These are phyloP conservation scores for Pinctada fucata DNA, from an alignment of 2,888 invertebrate genomes.

Conservation along the genomic window DNA sequence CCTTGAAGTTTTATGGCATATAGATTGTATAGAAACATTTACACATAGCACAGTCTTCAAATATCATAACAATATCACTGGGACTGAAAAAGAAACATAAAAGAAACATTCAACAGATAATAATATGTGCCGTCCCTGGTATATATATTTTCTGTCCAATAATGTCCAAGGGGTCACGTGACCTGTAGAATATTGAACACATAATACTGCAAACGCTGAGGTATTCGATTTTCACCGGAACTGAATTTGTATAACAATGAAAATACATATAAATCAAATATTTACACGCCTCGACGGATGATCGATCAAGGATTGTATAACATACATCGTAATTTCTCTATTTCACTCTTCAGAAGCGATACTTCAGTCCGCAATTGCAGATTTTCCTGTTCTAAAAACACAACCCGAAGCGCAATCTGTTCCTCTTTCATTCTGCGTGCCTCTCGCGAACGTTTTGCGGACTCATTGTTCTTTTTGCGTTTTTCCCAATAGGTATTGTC, in stretches of 20 bases:
- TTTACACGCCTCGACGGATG: not conserved
- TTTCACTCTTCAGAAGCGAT: constrained; percentile 70
- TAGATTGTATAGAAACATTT: too few relatives aligned
- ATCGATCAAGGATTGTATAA: constrained; percentile 65
- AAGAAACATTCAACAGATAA: too few relatives aligned
- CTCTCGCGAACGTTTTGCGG: constrained; percentile 77
- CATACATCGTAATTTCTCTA: constrained; percentile 72
- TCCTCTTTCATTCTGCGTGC: constrained; percentile 75
- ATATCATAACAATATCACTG: too few relatives aligned
- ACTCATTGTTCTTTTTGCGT: constrained; percentile 77
- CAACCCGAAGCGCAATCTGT: constrained; percentile 71
- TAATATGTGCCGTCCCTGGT: too few relatives aligned
- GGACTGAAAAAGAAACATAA: too few relatives aligned
- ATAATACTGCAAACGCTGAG: not conserved
- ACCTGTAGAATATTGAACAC: not conserved
- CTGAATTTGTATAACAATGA: not conserved
- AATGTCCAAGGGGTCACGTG: too few relatives aligned
- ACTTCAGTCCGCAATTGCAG: constrained; percentile 74
- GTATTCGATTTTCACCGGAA: not conserved
- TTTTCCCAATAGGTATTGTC: constrained; percentile 76
- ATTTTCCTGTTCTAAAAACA: constrained; percentile 75
- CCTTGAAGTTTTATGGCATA: too few relatives aligned
- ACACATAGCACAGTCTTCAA: too few relatives aligned
- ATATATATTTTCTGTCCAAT: too few relatives aligned
- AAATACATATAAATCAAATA: not conserved